These are phyloP conservation scores for Odontomyia ornata DNA, from an alignment of 2,888 invertebrate genomes.

Conservation along the genomic window DNA sequence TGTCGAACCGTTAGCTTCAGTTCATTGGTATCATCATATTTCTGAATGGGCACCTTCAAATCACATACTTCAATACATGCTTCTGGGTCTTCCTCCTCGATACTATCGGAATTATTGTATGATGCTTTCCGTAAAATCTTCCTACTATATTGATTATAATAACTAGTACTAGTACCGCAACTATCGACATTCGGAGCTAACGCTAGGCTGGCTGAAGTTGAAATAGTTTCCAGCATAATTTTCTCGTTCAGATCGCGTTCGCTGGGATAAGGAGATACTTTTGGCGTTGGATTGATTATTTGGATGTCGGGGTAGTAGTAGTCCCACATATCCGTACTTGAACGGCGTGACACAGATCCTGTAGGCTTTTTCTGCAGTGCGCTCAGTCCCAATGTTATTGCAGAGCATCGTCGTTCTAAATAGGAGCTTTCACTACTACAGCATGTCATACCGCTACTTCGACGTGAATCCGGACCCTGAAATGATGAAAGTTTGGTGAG, in stretches of 20 bases:
- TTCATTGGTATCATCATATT: constrained; percentile 54
- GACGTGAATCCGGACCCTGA: constrained; percentile 66
- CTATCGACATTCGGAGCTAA: not conserved
- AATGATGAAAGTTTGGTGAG: constrained; percentile 28
- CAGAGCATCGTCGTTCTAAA: constrained; percentile 81
- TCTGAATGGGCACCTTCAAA: not conserved
- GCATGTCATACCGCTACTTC: constrained; percentile 84
- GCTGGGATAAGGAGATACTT: constrained; percentile 82
- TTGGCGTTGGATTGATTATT: constrained; percentile 83
- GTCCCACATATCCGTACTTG: constrained; percentile 66
- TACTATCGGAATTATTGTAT: constrained; percentile 13
- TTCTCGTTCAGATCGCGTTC: constrained; percentile 68
- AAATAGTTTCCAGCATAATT: constrained; percentile 48
- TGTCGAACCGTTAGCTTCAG: constrained; percentile 59
- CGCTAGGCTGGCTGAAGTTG: not conserved
- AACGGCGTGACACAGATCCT: constrained; percentile 54
- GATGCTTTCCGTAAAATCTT: constrained; percentile 31
- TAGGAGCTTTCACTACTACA: constrained; percentile 87
- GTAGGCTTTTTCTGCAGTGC: constrained; percentile 64
- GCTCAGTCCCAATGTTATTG: constrained; percentile 78
- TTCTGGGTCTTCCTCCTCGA: constrained; percentile 16
- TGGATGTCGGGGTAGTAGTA: constrained; percentile 72
- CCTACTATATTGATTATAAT: constrained; percentile 52
- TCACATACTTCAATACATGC: constrained; percentile 27
- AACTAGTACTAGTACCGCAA: constrained; percentile 29